Conservation (phyloP, 2,113 vertebrate genomes). For the Lota lota region DNA sequence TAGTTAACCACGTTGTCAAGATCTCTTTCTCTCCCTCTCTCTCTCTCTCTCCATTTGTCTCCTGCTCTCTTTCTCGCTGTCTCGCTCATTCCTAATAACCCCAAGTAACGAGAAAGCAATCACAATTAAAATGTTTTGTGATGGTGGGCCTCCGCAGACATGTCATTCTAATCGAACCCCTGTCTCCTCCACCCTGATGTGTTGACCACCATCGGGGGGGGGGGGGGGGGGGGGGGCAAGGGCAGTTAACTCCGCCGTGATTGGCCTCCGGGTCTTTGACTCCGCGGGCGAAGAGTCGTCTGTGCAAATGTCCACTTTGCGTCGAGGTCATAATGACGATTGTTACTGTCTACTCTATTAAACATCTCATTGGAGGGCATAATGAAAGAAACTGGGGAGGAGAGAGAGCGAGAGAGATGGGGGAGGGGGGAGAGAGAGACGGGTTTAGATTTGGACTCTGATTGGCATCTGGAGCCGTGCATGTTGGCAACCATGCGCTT, state of each 20-base stretch:
- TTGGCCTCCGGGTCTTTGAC: neutral
- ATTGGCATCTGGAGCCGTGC: slow-evolving; percentile 48
- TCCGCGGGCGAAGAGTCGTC: neutral
- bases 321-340: slow-evolving; percentile 9
- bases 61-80: too few species aligned
- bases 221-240: neutral
- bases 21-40: too few species aligned
- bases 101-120: too few species aligned
- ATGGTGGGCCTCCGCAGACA: too few species aligned
- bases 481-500: slow-evolving; percentile 37
- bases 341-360: slow-evolving; percentile 41
- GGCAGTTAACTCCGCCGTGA: neutral
- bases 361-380: slow-evolving; percentile 12
- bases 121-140: too few species aligned
- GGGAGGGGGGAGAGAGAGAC: slow-evolving; percentile 7
- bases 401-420: neutral
- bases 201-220: too few species aligned
- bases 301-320: slow-evolving; percentile 1
- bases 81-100: too few species aligned
- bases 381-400: slow-evolving; percentile 2
- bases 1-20: too few species aligned
- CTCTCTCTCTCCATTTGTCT: too few species aligned
- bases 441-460: slow-evolving; percentile 2
- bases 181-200: too few species aligned
- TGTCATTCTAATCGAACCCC: too few species aligned